Evolutionary conservation across 92 coral and sea anemone genomes (phyloP), one percentile per base, ranked within the genome.

Genomic region (Phymanthus crucifer): DNA sequence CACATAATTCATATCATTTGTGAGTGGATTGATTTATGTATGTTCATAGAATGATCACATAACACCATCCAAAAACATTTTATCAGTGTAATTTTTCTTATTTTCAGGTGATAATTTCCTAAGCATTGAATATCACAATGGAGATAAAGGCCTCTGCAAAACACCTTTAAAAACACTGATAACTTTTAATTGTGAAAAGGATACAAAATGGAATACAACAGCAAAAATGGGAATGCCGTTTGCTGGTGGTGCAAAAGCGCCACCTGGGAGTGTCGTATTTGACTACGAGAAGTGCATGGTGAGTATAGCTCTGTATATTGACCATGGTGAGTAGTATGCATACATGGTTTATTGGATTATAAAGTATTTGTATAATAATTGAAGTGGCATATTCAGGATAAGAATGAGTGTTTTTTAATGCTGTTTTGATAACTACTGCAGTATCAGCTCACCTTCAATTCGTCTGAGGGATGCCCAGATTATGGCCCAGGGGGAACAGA

Each of bases 371-470:
- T n/a, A n/a, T n/a, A n/a, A n/a, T n/a, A n/a, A n/a, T n/a, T n/a
- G n/a, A n/a, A n/a, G n/a, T n/a, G n/a, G n/a, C n/a, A n/a, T n/a
- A n/a, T n/a, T n/a, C n/a, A n/a, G n/a, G 24, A 54, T 54, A 21
- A 3, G 29, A 21, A 21, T 21, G 31, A 54, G 29, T 61, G 12
- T n/a, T 24, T 57, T 54, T 24, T 57, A 14, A 57, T 57, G 66
- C 11, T n/a, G 40, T 69, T 33, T 32, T 32, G 13, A 5, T 40
- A 13, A n/a, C 21, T 43, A 43, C 50, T 16, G 23, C 47, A 90
- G 93, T 83, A 83, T 32, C 32, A 10, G 4, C 37, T 90, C 43
- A 79, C 46, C 27, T 88, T 90, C 72, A 72, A 76, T 67, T 79
- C 91, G 2, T 68, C 87, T 19, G 86, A 74, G 71, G 85, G 84